These are phyloP conservation scores for Polyergus mexicanus DNA, from an alignment of 1,140 invertebrate genomes.

Conservation along the genomic window DNA sequence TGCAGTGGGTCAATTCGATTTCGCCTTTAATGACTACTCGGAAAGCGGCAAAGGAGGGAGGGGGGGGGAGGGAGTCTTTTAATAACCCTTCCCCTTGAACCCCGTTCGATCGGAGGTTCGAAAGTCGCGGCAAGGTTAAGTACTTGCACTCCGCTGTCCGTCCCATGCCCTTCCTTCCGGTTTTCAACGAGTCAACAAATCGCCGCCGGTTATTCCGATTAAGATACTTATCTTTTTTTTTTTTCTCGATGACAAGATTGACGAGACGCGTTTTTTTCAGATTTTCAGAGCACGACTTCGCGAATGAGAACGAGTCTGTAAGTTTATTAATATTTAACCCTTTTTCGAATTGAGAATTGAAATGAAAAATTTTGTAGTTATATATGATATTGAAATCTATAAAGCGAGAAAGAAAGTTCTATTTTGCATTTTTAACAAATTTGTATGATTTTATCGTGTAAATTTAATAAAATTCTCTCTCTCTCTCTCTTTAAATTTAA, in stretches of 20 bases:
- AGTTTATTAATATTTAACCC: not conserved
- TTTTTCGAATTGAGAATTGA: too few relatives aligned
- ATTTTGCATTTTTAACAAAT: too few relatives aligned
- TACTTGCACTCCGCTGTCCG: conserved; percentile 31
- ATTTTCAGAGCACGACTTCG: not conserved
- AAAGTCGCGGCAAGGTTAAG: conserved; percentile 67
- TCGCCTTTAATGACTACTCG: conserved; percentile 54
- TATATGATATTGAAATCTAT: too few relatives aligned
- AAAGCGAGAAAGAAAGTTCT: too few relatives aligned
- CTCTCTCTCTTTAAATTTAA: too few relatives aligned
- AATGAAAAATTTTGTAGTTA: too few relatives aligned
- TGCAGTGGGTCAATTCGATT: conserved; percentile 62
- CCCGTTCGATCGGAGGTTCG: conserved; percentile 46
- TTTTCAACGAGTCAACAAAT: conserved; percentile 19
- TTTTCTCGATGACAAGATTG: not conserved
- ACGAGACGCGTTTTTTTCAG: not conserved
- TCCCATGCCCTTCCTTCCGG: conserved; percentile 57
- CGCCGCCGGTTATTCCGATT: not conserved
- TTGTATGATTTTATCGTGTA: too few relatives aligned
- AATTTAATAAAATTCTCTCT: too few relatives aligned
- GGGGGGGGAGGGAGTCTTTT: conserved; percentile 49
- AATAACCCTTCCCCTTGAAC: conserved; percentile 63
- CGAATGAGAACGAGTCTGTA: not conserved
- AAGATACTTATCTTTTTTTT: conserved; percentile 13
- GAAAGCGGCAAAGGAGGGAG: not conserved